Conservation (phyloP, 1,140 invertebrate genomes). For the Drosophila cardini region DNA sequence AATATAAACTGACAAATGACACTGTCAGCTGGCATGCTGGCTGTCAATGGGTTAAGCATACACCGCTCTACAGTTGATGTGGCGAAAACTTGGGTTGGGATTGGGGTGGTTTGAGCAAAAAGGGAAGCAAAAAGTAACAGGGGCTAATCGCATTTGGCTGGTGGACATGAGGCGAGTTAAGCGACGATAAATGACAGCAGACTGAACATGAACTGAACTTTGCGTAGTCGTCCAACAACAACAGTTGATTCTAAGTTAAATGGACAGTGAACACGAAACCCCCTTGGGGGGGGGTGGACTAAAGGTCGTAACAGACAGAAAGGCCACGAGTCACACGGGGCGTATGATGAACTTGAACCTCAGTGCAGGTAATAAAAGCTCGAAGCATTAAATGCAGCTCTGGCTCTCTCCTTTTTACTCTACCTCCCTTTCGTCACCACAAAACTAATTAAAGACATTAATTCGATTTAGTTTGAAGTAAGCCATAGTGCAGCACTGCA, state of each 20-base stretch:
- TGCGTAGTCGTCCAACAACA: slow-evolving; percentile 13
- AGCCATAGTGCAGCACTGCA: slow-evolving; percentile 8
- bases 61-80: background rate
- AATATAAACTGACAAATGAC: slow-evolving; percentile 16
- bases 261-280: slow-evolving; percentile 30
- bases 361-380: slow-evolving; percentile 23
- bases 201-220: slow-evolving; percentile 48
- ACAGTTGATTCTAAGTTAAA: slow-evolving; percentile 29
- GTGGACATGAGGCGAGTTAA: slow-evolving; percentile 27
- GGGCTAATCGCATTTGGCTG: slow-evolving; percentile 62
- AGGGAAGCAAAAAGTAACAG: slow-evolving; percentile 24
- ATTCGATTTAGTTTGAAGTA: slow-evolving; percentile 24
- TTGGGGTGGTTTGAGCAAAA: background rate
- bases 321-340: slow-evolving; percentile 25
- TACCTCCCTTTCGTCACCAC: background rate
- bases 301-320: slow-evolving; percentile 14
- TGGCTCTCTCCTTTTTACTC: background rate
- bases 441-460: slow-evolving; percentile 37
- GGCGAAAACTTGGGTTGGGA: too few relatives aligned
- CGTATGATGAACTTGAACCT: slow-evolving; percentile 50
- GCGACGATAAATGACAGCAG: slow-evolving; percentile 55
- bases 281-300: slow-evolving; percentile 12
- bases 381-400: background rate
- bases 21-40: slow-evolving; percentile 18
- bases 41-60: slow-evolving; percentile 62